These are phyloP conservation scores for Chironomus tepperi DNA, from an alignment of 1,140 invertebrate genomes.

Conservation along the genomic window DNA sequence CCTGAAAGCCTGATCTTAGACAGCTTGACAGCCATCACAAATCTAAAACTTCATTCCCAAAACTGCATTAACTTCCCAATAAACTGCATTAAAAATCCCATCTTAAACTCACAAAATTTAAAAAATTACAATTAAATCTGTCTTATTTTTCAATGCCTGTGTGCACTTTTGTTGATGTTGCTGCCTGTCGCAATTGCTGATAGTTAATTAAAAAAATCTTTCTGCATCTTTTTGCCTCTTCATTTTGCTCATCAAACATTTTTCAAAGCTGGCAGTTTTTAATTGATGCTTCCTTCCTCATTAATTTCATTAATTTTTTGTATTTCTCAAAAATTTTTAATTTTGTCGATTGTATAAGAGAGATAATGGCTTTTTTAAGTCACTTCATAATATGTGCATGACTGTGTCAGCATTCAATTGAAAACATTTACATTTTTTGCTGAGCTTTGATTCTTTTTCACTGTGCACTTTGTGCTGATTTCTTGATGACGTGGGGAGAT, in stretches of 20 bases:
- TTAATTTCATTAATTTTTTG: background rate
- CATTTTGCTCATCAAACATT: background rate
- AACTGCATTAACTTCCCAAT: too few species aligned
- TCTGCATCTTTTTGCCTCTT: background rate
- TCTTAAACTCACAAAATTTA: background rate
- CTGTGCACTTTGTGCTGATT: too few species aligned
- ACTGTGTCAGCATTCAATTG: background rate
- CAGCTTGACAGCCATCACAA: too few species aligned
- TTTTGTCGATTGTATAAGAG: background rate
- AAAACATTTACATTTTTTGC: background rate
- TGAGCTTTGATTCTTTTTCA: too few species aligned
- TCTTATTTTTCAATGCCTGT: background rate
- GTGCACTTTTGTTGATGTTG: background rate
- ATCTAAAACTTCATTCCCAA: too few species aligned
- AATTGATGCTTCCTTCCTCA: constrained; percentile 19
- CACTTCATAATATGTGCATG: background rate
- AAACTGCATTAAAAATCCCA: background rate
- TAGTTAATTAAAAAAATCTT: constrained; percentile 15
- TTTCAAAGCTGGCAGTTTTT: background rate
- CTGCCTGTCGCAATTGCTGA: background rate
- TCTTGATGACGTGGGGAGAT: too few species aligned
- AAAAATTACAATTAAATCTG: constrained; percentile 9
- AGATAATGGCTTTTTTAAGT: background rate
- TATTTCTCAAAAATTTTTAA: background rate
- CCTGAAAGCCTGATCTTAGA: too few species aligned